Conservation (phyloP, 2,888 invertebrate genomes). For the Xestobium rufovillosum region DNA sequence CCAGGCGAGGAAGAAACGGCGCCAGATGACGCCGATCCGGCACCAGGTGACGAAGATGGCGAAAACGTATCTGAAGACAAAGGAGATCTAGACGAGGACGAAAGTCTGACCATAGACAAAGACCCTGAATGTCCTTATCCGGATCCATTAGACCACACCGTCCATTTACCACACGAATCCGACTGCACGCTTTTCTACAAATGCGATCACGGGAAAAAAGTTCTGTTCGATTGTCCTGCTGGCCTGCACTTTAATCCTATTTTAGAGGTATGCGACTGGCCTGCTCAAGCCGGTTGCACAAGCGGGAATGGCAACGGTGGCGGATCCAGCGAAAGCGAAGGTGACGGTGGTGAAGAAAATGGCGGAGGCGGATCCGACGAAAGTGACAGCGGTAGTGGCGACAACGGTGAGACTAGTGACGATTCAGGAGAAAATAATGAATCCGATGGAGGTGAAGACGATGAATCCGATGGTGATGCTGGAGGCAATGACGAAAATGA, state of each 20-base stretch:
- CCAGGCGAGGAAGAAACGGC: no score
- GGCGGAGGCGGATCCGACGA: background rate
- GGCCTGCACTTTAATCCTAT: conserved; percentile 26
- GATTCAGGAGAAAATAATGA: background rate
- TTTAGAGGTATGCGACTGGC: conserved; percentile 27
- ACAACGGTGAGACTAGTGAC: background rate
- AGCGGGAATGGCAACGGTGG: conserved; percentile 10
- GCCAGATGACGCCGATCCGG: no score
- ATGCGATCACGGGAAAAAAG: conserved; percentile 26
- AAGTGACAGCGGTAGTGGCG: background rate
- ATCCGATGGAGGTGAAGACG: background rate
- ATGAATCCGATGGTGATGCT: background rate
- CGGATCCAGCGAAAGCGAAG: background rate
- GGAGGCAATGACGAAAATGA: no score
- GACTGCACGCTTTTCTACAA: conserved; percentile 27
- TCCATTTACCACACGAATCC: conserved; percentile 24
- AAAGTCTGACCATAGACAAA: no score
- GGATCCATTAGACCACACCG: conserved; percentile 7
- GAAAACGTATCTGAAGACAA: no score
- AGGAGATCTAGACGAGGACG: no score
- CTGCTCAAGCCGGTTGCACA: conserved; percentile 23
- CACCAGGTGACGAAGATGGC: no score
- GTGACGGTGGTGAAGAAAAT: no score
- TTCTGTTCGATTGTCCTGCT: conserved; percentile 26
- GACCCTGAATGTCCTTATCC: conserved; percentile 1